These are phyloP conservation scores for Lucifuga dentata DNA, from an alignment of 2,113 vertebrate genomes.

Conservation along the genomic window DNA sequence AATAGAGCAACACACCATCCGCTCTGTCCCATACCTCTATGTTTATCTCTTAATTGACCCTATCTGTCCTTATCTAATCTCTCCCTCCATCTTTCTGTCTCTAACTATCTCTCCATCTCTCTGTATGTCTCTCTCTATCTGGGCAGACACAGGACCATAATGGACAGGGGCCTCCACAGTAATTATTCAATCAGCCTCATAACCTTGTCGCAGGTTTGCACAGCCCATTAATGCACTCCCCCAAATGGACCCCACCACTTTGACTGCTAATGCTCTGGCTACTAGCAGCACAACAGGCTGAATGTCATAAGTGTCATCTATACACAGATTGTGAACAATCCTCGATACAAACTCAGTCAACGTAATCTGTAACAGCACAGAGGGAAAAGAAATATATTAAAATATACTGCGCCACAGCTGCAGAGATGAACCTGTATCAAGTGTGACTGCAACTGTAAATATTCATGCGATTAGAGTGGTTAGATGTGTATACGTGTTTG, in stretches of 20 bases:
- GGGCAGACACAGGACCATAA: slow-evolving; percentile 74
- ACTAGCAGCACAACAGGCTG: slow-evolving; percentile 63
- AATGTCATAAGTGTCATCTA: slow-evolving; percentile 73
- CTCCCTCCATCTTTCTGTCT: slow-evolving; percentile 71
- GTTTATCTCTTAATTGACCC: slow-evolving; percentile 83
- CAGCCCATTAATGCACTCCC: slow-evolving; percentile 77
- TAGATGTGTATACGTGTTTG: slow-evolving; percentile 4
- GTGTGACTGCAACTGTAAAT: slow-evolving; percentile 67
- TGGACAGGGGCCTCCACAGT: slow-evolving; percentile 80
- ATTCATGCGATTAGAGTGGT: slow-evolving; percentile 66
- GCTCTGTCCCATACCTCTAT: slow-evolving; percentile 59
- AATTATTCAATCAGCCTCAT: slow-evolving; percentile 86
- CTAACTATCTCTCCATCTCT: slow-evolving; percentile 71
- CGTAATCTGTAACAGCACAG: too few species aligned
- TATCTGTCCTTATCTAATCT: slow-evolving; percentile 84
- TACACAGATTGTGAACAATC: slow-evolving; percentile 38
- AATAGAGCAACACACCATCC: slow-evolving; percentile 11
- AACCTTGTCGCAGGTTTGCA: slow-evolving; percentile 82
- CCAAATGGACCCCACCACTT: slow-evolving; percentile 75
- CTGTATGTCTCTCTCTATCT: slow-evolving; percentile 63
- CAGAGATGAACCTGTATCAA: slow-evolving; percentile 61
- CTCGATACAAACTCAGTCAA: not conserved
- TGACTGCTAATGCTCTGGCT: slow-evolving; percentile 71
- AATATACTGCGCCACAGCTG: too few species aligned
- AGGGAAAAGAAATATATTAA: too few species aligned